Percentiles rank a stretch among this genome's conserved stretches.
These are phyloP conservation scores for Peromyscus attwateri DNA, from an alignment of 2,797 vertebrate species.

Conservation along the genomic window DNA sequence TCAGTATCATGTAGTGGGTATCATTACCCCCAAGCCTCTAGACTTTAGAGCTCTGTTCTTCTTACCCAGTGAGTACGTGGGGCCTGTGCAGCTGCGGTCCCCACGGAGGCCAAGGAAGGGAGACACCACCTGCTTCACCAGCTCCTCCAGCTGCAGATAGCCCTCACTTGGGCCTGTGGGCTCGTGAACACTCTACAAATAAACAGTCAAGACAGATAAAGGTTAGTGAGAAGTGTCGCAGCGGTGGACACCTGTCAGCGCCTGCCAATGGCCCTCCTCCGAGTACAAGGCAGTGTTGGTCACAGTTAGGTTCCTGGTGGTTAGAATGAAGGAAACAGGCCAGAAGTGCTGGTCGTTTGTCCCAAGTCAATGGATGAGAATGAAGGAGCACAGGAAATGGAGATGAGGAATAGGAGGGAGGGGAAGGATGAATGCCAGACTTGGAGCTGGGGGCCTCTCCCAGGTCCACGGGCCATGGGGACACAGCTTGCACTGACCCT, in stretches of 20 bases:
- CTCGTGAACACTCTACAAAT: constrained; percentile 94
- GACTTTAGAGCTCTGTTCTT: rapidly evolving
- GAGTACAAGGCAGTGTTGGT: not conserved
- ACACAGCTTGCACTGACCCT: not conserved
- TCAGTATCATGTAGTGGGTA: rapidly evolving
- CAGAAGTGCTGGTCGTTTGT: not conserved
- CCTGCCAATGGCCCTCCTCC: not conserved
- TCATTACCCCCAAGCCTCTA: rapidly evolving
- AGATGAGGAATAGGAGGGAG: not conserved
- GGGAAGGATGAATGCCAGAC: not conserved
- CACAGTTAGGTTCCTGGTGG: not conserved
- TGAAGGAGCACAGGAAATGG: not conserved
- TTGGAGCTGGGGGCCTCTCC: not conserved
- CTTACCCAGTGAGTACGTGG: constrained; percentile 90
- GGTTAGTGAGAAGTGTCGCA: not conserved
- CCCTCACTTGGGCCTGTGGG: constrained; percentile 91
- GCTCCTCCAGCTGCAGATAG: constrained; percentile 92
- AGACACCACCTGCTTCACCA: constrained; percentile 94
- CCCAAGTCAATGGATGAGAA: not conserved
- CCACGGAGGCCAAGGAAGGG: constrained; percentile 93
- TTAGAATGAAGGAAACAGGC: not conserved
- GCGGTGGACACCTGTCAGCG: not conserved
- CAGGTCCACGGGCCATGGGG: not conserved
- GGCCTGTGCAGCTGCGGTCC: constrained; percentile 86
- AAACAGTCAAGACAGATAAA: constrained; percentile 64